Percentiles rank a stretch among this genome's conserved stretches.
Evolutionary conservation across 2,888 invertebrate genomes (phyloP).

Genomic region (Carcina quercana): DNA sequence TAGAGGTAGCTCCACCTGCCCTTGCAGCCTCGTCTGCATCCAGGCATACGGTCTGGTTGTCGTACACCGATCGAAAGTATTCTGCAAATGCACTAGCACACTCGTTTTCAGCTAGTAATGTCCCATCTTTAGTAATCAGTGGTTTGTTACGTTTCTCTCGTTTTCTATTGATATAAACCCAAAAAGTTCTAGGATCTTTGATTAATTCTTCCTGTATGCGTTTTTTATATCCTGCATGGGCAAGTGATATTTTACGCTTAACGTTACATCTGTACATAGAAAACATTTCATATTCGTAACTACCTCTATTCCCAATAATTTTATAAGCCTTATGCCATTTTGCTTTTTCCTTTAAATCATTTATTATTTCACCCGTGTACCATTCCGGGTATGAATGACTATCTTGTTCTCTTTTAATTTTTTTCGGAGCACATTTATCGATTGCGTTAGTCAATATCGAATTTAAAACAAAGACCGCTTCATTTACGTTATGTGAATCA

Average conservation of each 20-base stretch:
- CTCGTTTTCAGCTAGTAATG: slow-evolving; percentile 5
- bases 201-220: slow-evolving; percentile 8
- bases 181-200: slow-evolving; percentile 14
- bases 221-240: slow-evolving; percentile 5
- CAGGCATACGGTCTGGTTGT: slow-evolving; percentile 1
- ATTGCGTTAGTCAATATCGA: slow-evolving; percentile 6
- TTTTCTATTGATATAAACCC: slow-evolving; percentile 9
- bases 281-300: slow-evolving; percentile 7
- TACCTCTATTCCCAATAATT: slow-evolving; percentile 2
- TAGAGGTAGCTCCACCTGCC: neutral
- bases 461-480: slow-evolving; percentile 10
- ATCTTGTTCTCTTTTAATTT: slow-evolving; percentile 4
- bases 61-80: slow-evolving; percentile 11
- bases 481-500: slow-evolving; percentile 1
- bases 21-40: slow-evolving; percentile 2
- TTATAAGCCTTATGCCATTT: slow-evolving; percentile 14
- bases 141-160: neutral
- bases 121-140: slow-evolving; percentile 6
- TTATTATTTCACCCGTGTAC: slow-evolving; percentile 16
- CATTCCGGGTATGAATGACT: slow-evolving; percentile 15
- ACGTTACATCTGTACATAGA: slow-evolving; percentile 6
- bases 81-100: slow-evolving; percentile 10
- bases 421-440: slow-evolving; percentile 12
- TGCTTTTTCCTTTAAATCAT: slow-evolving; percentile 11
- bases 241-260: slow-evolving; percentile 5